Evolutionary conservation across 1,140 invertebrate genomes (phyloP).

Genomic region (Hirudo medicinalis): DNA sequence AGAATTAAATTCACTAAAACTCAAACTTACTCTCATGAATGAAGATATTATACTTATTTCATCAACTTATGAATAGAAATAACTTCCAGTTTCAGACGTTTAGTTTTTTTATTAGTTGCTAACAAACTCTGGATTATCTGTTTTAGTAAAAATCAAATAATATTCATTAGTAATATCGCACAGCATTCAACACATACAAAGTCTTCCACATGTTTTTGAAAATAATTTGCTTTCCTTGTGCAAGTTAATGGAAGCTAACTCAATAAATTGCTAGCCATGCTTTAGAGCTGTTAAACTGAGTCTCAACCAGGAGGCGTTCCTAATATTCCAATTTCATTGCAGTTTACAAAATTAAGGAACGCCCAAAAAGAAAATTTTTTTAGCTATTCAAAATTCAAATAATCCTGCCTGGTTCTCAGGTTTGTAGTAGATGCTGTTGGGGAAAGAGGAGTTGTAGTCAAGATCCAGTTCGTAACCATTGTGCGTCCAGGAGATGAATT

Average conservation of each 20-base stretch:
- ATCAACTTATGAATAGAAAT: too few species aligned
- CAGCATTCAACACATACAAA: too few species aligned
- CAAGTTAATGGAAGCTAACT: too few species aligned
- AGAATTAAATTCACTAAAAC: background rate
- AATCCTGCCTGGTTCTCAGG: slow-evolving; percentile 23
- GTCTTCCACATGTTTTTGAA: too few species aligned
- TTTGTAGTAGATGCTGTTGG: slow-evolving; percentile 23
- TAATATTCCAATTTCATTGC: background rate
- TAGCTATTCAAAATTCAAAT: background rate
- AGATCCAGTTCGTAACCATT: slow-evolving; percentile 23
- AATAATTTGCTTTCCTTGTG: too few species aligned
- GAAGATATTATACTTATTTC: background rate
- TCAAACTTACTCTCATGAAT: background rate
- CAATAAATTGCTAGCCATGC: too few species aligned
- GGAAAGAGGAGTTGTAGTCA: slow-evolving; percentile 18
- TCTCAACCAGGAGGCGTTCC: background rate
- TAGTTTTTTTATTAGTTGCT: background rate
- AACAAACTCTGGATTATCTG: background rate
- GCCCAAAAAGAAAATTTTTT: background rate
- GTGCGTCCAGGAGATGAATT: slow-evolving; percentile 26
- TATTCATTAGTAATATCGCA: too few species aligned
- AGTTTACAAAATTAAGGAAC: background rate
- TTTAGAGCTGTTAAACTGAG: background rate
- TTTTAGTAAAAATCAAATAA: background rate
- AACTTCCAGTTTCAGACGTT: background rate